Evolutionary conservation across 2,888 invertebrate species (phyloP).

Genomic region (Petrolisthes manimaculis): DNA sequence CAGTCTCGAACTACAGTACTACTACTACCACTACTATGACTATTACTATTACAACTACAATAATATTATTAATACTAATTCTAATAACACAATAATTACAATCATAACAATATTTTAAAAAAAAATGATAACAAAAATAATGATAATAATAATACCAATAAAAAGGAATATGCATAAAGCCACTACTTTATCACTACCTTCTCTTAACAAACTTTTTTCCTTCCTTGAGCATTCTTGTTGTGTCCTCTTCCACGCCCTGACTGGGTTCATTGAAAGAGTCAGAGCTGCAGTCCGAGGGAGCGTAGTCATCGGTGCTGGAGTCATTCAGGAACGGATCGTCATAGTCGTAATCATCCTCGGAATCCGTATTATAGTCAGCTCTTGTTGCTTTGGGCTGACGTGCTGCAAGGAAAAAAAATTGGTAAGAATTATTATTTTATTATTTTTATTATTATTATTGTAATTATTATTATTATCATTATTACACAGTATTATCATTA

Average conservation of each 20-base stretch:
- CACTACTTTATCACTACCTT: not conserved
- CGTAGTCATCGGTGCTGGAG: constrained; percentile 73
- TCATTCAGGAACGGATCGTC: constrained; percentile 73
- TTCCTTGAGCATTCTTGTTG: constrained; percentile 54
- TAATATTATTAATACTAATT: too few species aligned
- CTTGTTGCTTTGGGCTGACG: not conserved
- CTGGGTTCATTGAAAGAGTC: constrained; percentile 33
- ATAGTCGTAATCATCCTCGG: constrained; percentile 69
- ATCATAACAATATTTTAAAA: too few species aligned
- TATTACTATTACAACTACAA: too few species aligned
- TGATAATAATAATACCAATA: too few species aligned
- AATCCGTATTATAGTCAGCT: constrained; percentile 39
- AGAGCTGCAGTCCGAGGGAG: constrained; percentile 69
- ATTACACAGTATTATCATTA: too few species aligned
- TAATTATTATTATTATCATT: too few species aligned
- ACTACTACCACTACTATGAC: too few species aligned
- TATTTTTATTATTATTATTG: too few species aligned
- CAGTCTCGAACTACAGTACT: too few species aligned
- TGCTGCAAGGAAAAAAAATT: constrained; percentile 23
- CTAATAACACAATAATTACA: too few species aligned
- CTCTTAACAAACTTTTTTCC: constrained; percentile 60
- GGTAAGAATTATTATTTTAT: not conserved
- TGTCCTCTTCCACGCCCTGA: constrained; percentile 48
- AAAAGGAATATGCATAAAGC: too few species aligned
- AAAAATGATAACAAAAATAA: too few species aligned